phyloP scores from a whole-genome alignment of 92 coral and sea anemone genomes.

The Actinostola sp. region DNA sequence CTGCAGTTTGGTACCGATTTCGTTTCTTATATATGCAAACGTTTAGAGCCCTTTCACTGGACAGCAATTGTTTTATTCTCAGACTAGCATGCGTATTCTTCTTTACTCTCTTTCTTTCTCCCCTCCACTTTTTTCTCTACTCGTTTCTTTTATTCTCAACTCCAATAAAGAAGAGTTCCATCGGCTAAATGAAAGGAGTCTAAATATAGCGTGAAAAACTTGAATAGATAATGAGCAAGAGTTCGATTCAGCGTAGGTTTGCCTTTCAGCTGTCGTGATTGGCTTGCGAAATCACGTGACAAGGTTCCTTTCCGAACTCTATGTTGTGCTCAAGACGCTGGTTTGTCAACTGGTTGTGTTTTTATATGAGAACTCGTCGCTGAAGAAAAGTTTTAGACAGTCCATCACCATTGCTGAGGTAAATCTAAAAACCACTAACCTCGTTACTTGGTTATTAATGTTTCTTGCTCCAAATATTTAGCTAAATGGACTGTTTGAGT shows the following conservation, averaged over 20 bases:
- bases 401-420: conserved; percentile 33
- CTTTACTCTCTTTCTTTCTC: too few relatives aligned
- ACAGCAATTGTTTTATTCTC: too few relatives aligned
- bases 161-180: too few relatives aligned
- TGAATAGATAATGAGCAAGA: conserved; percentile 11
- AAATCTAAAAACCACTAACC: conserved; percentile 10
- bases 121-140: too few relatives aligned
- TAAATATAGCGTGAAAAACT: conserved; percentile 38
- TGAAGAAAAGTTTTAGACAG: conserved; percentile 30
- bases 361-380: conserved; percentile 43
- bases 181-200: too few relatives aligned
- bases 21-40: too few relatives aligned
- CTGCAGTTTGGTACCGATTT: too few relatives aligned
- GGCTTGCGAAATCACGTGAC: conserved; percentile 78
- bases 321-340: conserved; percentile 79
- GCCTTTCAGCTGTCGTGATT: conserved; percentile 52
- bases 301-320: conserved; percentile 82
- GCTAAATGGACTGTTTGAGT: conserved; percentile 32
- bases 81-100: too few relatives aligned
- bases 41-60: too few relatives aligned
- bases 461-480: conserved; percentile 16
- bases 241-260: conserved; percentile 48
- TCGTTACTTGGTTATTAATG: conserved; percentile 34
- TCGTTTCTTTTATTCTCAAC: too few relatives aligned
- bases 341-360: conserved; percentile 68